These are phyloP conservation scores for Philaenus spumarius DNA, from an alignment of 1,140 invertebrate genomes.

Conservation along the genomic window DNA sequence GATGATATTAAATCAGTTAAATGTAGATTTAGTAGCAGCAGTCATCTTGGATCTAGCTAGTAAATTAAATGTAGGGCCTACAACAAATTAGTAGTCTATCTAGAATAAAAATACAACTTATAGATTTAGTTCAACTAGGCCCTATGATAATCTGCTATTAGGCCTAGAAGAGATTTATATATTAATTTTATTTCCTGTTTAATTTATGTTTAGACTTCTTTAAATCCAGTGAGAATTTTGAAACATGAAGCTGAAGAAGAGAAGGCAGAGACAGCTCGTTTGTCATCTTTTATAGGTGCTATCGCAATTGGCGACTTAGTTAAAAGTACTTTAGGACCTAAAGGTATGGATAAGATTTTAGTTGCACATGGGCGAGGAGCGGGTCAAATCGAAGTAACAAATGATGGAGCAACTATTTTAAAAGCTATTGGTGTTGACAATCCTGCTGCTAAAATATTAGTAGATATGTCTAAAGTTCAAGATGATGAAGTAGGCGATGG, in stretches of 20 bases:
- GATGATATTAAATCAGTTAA: too few species aligned
- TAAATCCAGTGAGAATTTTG: constrained; percentile 14
- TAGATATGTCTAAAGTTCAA: constrained; percentile 97
- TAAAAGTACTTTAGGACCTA: constrained; percentile 96
- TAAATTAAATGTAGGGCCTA: too few species aligned
- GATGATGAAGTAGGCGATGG: constrained; percentile 99
- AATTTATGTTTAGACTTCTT: constrained; percentile 10
- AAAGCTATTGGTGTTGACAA: constrained; percentile 97
- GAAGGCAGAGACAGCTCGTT: constrained; percentile 88
- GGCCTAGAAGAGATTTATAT: too few species aligned
- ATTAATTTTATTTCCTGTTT: too few species aligned
- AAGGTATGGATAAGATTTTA: constrained; percentile 99
- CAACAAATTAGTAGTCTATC: too few species aligned
- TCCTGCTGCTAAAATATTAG: constrained; percentile 96
- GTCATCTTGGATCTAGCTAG: too few species aligned
- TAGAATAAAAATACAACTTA: too few species aligned
- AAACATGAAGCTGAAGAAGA: constrained; percentile 90
- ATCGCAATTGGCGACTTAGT: constrained; percentile 98
- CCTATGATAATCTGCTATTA: too few species aligned
- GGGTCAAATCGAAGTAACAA: constrained; percentile 92
- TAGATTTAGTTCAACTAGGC: too few species aligned
- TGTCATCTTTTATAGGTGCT: constrained; percentile 96
- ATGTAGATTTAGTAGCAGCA: too few species aligned
- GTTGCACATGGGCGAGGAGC: constrained; percentile 74
- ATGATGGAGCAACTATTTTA: constrained; percentile 98